Conservation (phyloP, 2,888 invertebrate genomes). For the Frankliniella intonsa region DNA sequence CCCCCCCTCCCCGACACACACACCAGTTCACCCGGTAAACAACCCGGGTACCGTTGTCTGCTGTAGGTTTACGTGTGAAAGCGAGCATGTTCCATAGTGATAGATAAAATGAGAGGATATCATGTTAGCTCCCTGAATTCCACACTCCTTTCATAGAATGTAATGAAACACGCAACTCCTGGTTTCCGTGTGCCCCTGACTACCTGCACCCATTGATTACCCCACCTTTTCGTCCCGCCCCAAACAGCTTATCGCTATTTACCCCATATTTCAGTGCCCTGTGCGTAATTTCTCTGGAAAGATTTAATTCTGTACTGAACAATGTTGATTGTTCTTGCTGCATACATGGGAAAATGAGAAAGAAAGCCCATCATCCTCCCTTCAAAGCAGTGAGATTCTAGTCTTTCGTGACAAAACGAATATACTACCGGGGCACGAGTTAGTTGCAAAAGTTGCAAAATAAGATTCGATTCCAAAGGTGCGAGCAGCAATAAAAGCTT, state of each 20-base stretch:
- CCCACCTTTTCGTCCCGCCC: not conserved
- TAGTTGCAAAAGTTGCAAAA: not conserved
- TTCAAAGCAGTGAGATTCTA: not conserved
- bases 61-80: no score
- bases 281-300: not conserved
- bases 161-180: not conserved
- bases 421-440: not conserved
- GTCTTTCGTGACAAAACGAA: not conserved
- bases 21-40: no score
- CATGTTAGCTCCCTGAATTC: conserved; percentile 15
- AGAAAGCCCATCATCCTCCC: not conserved
- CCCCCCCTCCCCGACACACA: no score
- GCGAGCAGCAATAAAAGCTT: not conserved
- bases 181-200: not conserved
- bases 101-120: not conserved
- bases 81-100: not conserved
- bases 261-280: not conserved
- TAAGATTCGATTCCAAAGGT: not conserved
- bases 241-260: not conserved
- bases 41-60: no score
- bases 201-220: conserved; percentile 3
- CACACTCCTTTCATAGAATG: not conserved
- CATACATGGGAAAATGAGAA: no score
- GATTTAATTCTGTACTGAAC: not conserved
- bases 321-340: not conserved